Evolutionary conservation across 1,140 invertebrate species (phyloP), one percentile per base, ranked within the genome.

Genomic region (Helicoverpa armigera): DNA sequence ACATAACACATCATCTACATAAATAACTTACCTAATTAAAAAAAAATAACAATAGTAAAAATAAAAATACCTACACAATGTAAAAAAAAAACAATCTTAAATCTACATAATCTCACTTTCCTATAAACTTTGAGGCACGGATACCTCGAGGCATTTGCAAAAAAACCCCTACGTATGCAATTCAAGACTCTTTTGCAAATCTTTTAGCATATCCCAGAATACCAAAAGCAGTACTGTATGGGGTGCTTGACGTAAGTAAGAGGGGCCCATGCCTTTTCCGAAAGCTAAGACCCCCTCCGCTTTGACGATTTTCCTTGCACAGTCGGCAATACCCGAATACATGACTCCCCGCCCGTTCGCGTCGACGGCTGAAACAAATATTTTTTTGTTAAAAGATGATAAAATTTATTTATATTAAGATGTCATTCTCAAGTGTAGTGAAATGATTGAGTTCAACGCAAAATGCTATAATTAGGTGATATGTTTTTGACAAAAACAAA

Each of bases 241-340:
- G 4, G 98, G 98, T 0, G 97, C 98, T 85, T 98, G 96, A 65
- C 98, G 95, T 35, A 98, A 95, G 94, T 98, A 98, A 1, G 97
- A 98, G 1, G 98, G 97, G 14, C 97, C 97, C 81, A 98, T 97
- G 43, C 98, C 98, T 95, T 99, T 99, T 90, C 98, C 99, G 85
- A 99, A 97, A 2, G 98, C 98, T 75, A 96, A 94, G 0, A 98
- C 76, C 2, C 98, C 98, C 95, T 99, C 98, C 0, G 96, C 96
- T 85, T 95, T 95, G 18, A 96, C 96, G 54, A 98, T 98, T 91
- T 99, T 99, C 0, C 94, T 82, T 3, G 97, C 95, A 85, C 98
- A 98, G 89, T 99, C 98, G 0, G 96, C 75, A 80, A 98, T 96
- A 9, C 97, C 97, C 0, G 90, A 95, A 88, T 99, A 99, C 3